phyloP scores from a whole-genome alignment of 2,797 vertebrate genomes.

The Huso huso region DNA sequence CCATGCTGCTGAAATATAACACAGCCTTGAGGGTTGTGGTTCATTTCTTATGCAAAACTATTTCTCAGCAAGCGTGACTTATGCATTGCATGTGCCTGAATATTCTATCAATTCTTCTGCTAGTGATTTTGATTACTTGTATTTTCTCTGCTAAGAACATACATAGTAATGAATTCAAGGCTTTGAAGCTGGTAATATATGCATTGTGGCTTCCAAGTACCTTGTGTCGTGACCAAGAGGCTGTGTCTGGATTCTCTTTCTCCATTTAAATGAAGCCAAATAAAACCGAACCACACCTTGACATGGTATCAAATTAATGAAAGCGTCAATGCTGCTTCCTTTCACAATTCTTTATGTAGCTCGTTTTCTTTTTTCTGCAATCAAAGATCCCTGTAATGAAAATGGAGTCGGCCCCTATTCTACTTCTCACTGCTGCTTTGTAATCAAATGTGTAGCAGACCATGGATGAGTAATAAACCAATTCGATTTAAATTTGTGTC shows the following conservation, averaged over 20 bases:
- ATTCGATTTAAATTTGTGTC: constrained; percentile 26
- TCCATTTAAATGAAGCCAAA: constrained; percentile 43
- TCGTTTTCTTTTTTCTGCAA: constrained; percentile 41
- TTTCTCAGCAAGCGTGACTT: not conserved
- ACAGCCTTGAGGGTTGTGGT: not conserved
- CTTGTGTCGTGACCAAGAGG: constrained; percentile 23
- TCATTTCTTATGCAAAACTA: no score
- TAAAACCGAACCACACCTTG: constrained; percentile 39
- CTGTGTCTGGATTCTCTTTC: constrained; percentile 20
- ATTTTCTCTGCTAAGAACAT: constrained; percentile 16
- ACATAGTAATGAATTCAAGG: constrained; percentile 21
- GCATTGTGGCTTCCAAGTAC: constrained; percentile 19
- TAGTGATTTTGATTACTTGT: constrained; percentile 12
- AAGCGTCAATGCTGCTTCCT: constrained; percentile 14
- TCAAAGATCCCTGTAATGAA: constrained; percentile 33
- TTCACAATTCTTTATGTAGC: constrained; percentile 26
- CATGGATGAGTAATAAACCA: constrained; percentile 33
- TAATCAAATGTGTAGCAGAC: constrained; percentile 24
- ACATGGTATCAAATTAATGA: constrained; percentile 32
- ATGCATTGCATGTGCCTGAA: constrained; percentile 7
- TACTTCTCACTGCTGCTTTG: constrained; percentile 26
- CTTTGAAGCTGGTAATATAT: constrained; percentile 22
- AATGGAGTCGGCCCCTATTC: constrained; percentile 30
- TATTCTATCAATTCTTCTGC: constrained; percentile 12
- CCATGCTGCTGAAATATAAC: no score